A percentile compares a stretch with the other conserved stretches of the same genome.
Evolutionary conservation across 2,113 vertebrate species (phyloP).

Genomic region (Brachyistius frenatus): DNA sequence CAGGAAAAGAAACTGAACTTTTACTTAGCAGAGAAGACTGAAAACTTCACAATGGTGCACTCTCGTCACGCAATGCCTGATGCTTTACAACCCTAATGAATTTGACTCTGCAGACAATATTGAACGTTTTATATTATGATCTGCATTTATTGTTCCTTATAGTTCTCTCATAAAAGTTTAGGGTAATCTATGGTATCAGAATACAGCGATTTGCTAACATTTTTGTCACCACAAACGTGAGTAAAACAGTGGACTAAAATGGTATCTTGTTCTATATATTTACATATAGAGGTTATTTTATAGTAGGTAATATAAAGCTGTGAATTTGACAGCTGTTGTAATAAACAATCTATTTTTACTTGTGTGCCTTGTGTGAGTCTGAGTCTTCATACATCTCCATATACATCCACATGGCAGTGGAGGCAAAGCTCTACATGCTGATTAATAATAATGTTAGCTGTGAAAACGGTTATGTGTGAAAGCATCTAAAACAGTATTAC

Average conservation of each 20-base stretch:
- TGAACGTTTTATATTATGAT: conserved; percentile 19
- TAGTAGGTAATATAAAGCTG: conserved; percentile 22
- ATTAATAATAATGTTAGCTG: too few relatives aligned
- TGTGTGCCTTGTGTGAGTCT: conserved; percentile 11
- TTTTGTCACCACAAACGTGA: background rate
- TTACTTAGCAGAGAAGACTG: background rate
- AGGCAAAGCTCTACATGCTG: too few relatives aligned
- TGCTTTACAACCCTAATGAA: background rate
- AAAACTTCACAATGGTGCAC: background rate
- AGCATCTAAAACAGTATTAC: background rate
- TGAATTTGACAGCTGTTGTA: conserved; percentile 55
- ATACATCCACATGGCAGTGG: background rate
- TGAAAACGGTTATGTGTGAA: background rate
- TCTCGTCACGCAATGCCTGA: background rate
- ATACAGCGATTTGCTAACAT: background rate
- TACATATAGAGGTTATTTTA: background rate
- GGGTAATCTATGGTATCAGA: background rate
- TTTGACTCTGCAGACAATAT: background rate
- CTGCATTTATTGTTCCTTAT: background rate
- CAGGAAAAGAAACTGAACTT: conserved; percentile 12
- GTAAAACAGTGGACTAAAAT: conserved; percentile 1
- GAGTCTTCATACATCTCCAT: background rate
- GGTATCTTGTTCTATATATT: conserved; percentile 10
- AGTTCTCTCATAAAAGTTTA: background rate
- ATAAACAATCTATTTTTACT: conserved; percentile 65